Evolutionary conservation across 2,113 vertebrate species (phyloP), one percentile per base, ranked within the genome.

Genomic region (Tragelaphus imberbis): DNA sequence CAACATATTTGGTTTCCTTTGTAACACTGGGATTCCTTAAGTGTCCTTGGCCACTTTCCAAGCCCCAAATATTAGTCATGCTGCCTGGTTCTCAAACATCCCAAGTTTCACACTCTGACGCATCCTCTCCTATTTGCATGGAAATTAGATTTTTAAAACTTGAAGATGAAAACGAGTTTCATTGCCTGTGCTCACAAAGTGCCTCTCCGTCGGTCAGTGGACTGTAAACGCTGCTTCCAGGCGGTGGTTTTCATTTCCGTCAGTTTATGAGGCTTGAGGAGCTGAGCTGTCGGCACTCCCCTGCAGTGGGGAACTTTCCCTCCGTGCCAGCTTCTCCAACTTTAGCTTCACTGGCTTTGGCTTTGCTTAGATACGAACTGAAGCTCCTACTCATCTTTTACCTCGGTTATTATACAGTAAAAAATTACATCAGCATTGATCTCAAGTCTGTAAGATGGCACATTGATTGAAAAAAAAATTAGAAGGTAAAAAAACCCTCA

Each of bases 61-160:
- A 28, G 12, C 61, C 88, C 63, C 90, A 94, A 95, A 97, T 96
- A 95, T 97, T 97, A 94, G 96, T 97, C 93, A 93, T 84, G 84
- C 88, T 0, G 2, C 88, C 77, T 56, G 79, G 51, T 3, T 30
- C 58, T 71, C 86, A 87, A 59, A 96, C 96, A 94, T 86, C 88
- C 84, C 15, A 4, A 25, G 87, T 65, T 71, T 7, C 3, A 88
- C 81, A 75, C 90, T 91, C 85, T 92, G 92, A 92, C 33, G 87
- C 84, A 85, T 94, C 84, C 56, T 85, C 95, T 95, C 51, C 92
- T 92, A 97, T 97, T 97, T 98, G 91, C 94, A 96, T 98, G 95
- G 90, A 98, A 97, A 98, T 95, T 92, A 94, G 95, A 98, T 95
- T 97, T 88, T 85, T 53, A 97, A 97, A 94, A 93, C 85, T 75